phyloP scores from a whole-genome alignment of 1,140 invertebrate species.

The Bombus sylvicola region DNA sequence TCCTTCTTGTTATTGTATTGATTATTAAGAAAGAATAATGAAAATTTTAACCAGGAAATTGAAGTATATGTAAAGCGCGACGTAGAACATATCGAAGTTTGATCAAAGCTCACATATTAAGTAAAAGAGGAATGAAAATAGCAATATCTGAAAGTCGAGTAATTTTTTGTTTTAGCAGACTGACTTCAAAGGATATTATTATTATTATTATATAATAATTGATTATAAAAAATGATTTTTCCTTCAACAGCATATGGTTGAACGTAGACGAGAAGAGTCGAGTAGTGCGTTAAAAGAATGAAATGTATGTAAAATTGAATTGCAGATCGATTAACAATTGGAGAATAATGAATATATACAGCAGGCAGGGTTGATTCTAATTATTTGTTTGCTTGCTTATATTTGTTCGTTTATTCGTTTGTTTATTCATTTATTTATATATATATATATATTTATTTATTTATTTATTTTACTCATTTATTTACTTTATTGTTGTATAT shows the following conservation, averaged over 20 bases:
- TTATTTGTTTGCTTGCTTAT: slow-evolving; percentile 7
- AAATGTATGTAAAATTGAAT: not conserved
- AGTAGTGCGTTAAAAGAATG: not conserved
- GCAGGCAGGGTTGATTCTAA: not conserved
- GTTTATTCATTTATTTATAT: slow-evolving; percentile 25
- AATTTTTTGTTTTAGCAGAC: not conserved
- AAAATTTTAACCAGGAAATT: not conserved
- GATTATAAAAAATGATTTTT: not conserved
- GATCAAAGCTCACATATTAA: not conserved
- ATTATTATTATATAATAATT: not conserved
- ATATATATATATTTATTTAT: slow-evolving; percentile 18
- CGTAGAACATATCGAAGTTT: not conserved
- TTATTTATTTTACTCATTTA: slow-evolving; percentile 69
- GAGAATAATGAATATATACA: not conserved
- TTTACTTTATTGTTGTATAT: slow-evolving; percentile 79
- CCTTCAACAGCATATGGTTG: not conserved
- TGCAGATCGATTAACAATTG: not conserved
- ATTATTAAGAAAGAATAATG: not conserved
- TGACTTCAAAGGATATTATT: not conserved
- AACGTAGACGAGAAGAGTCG: not conserved
- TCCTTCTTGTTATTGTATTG: not conserved
- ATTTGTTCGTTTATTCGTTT: slow-evolving; percentile 7
- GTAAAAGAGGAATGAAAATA: not conserved
- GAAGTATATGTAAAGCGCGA: not conserved
- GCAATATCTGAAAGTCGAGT: not conserved